phyloP scores from a whole-genome alignment of 2,888 invertebrate species.

The Ornithoptera alexandrae region DNA sequence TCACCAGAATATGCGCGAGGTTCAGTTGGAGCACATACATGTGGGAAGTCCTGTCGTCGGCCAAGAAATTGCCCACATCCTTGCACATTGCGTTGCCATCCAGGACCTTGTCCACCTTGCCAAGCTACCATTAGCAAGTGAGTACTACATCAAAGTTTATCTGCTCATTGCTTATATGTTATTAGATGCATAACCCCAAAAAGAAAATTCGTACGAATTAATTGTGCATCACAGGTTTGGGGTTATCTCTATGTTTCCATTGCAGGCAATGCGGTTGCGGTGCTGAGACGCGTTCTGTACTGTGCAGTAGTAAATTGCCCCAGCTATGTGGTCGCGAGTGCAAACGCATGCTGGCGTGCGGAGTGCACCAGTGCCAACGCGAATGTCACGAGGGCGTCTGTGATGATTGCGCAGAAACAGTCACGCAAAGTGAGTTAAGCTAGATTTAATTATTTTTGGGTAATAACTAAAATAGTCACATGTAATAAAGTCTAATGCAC shows the following conservation, averaged over 20 bases:
- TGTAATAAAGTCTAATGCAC: too few species aligned
- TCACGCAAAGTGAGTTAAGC: conserved; percentile 80
- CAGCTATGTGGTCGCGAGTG: conserved; percentile 89
- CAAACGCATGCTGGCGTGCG: conserved; percentile 87
- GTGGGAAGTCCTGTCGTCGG: conserved; percentile 91
- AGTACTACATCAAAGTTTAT: conserved; percentile 28
- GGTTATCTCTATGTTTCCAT: neutral
- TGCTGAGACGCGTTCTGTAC: conserved; percentile 81
- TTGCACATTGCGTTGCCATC: conserved; percentile 93
- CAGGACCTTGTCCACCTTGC: conserved; percentile 96
- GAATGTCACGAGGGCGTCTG: conserved; percentile 91
- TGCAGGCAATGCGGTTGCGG: conserved; percentile 88
- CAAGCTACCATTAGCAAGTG: conserved; percentile 84
- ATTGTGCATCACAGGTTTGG: too few species aligned
- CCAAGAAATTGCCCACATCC: conserved; percentile 80
- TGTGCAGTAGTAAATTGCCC: conserved; percentile 85
- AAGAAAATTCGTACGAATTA: too few species aligned
- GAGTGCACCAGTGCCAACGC: conserved; percentile 85
- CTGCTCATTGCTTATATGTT: too few species aligned
- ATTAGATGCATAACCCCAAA: too few species aligned
- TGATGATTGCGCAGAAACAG: conserved; percentile 82
- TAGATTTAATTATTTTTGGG: too few species aligned
- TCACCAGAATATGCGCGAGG: conserved; percentile 87
- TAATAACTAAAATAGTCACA: too few species aligned
- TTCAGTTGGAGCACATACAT: conserved; percentile 90